Conservation (phyloP, 2,797 vertebrate species). For the Chanos chanos region DNA sequence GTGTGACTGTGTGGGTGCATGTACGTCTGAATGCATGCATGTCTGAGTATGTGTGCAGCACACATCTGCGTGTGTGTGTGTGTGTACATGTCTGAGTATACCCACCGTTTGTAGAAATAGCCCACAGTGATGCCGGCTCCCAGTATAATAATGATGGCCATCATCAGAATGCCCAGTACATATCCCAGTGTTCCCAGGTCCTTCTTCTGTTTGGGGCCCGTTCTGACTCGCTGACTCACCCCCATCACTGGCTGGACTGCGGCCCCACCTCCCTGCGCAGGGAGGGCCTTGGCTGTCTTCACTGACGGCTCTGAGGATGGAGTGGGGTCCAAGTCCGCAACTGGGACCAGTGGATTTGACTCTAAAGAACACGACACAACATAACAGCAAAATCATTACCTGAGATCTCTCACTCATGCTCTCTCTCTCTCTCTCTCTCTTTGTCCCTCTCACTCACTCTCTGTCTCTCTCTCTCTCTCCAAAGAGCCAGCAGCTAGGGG, state of each 20-base stretch:
- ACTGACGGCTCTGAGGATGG: no score
- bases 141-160: constrained; percentile 70
- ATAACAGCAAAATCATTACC: no score
- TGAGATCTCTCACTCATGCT: no score
- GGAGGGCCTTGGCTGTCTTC: constrained; percentile 57
- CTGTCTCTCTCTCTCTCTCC: no score
- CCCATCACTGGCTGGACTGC: constrained; percentile 82
- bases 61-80: background rate
- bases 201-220: constrained; percentile 83
- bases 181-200: constrained; percentile 83
- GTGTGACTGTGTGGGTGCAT: no score
- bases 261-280: constrained; percentile 64
- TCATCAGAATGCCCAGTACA: constrained; percentile 69
- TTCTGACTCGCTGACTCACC: constrained; percentile 84
- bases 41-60: background rate
- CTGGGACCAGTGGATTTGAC: no score
- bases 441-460: no score
- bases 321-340: no score
- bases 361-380: no score
- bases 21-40: no score
- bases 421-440: no score
- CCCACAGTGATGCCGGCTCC: constrained; percentile 73
- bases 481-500: no score
- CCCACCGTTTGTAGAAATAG: constrained; percentile 78
- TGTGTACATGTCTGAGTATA: constrained; percentile 2